phyloP scores from a whole-genome alignment of 2,113 vertebrate species.

The Cervus canadensis region DNA sequence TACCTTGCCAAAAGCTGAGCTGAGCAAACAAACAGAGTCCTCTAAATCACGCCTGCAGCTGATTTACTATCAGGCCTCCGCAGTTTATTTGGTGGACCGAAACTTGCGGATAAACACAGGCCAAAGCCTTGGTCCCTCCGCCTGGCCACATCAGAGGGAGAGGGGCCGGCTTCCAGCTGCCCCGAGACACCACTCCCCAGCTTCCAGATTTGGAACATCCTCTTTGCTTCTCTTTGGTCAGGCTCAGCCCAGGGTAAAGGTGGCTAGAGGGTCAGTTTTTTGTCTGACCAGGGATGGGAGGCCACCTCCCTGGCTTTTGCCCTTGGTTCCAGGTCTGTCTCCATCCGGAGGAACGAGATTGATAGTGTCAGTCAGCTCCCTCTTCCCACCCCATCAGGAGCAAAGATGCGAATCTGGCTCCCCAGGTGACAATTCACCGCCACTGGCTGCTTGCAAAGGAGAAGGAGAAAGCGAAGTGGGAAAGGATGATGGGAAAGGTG shows the following conservation, averaged over 20 bases:
- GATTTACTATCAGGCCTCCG: constrained; percentile 69
- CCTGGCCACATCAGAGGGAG: background rate
- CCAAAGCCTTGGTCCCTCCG: background rate
- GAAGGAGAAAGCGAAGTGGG: background rate
- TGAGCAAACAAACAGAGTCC: constrained; percentile 73
- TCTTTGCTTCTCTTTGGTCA: background rate
- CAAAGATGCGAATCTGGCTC: background rate
- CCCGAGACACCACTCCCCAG: background rate
- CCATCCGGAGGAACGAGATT: background rate
- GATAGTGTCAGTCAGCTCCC: background rate
- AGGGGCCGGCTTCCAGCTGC: background rate
- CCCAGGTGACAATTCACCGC: constrained; percentile 38
- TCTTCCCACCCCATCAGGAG: background rate
- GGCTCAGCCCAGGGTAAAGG: background rate
- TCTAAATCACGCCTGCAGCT: constrained; percentile 73
- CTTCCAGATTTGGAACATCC: background rate
- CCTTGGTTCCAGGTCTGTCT: background rate
- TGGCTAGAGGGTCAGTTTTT: background rate
- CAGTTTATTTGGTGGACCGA: constrained; percentile 65
- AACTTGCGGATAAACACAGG: background rate
- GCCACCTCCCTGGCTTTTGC: background rate
- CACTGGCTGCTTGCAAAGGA: background rate
- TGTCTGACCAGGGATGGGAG: background rate
- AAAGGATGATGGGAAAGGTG: background rate
- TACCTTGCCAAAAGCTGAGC: constrained; percentile 79